These are phyloP conservation scores for Lysiphlebus fabarum DNA, from an alignment of 1,140 invertebrate genomes.

Conservation along the genomic window DNA sequence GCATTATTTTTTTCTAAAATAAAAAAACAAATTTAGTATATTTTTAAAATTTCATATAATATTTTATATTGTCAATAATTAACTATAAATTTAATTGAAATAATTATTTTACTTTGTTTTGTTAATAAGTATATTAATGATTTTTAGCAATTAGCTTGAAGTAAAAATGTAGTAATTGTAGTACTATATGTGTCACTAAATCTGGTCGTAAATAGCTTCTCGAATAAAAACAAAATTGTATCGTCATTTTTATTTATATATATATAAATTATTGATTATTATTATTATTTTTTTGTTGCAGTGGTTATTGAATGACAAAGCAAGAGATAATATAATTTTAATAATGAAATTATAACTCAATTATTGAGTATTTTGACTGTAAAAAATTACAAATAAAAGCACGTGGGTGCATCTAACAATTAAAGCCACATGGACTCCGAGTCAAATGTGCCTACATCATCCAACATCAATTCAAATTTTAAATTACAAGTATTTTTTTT, in stretches of 20 bases:
- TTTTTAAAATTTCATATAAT: too few relatives aligned
- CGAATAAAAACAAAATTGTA: too few relatives aligned
- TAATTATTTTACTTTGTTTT: too few relatives aligned
- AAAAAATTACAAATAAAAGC: conserved; percentile 19
- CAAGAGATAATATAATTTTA: not conserved
- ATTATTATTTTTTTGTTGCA: not conserved
- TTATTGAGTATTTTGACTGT: conserved; percentile 10
- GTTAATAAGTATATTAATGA: too few relatives aligned
- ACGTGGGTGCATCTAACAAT: conserved; percentile 25
- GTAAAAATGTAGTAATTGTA: too few relatives aligned
- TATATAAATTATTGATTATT: not conserved
- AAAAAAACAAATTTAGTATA: too few relatives aligned
- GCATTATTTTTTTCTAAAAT: too few relatives aligned
- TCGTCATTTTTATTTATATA: not conserved
- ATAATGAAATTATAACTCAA: conserved; percentile 1
- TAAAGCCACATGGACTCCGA: conserved; percentile 31
- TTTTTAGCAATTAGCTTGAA: too few relatives aligned
- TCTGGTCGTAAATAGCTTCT: too few relatives aligned
- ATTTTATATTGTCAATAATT: too few relatives aligned
- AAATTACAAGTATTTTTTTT: conserved; percentile 10
- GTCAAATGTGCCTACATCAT: conserved; percentile 18
- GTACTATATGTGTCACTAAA: too few relatives aligned
- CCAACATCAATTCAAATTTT: conserved; percentile 18
- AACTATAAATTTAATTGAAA: too few relatives aligned
- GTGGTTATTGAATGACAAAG: not conserved